Percentiles rank a stretch among this genome's conserved stretches.
phyloP scores from a whole-genome alignment of 2,888 invertebrate genomes.

The Xanthorhoe spadicearia region DNA sequence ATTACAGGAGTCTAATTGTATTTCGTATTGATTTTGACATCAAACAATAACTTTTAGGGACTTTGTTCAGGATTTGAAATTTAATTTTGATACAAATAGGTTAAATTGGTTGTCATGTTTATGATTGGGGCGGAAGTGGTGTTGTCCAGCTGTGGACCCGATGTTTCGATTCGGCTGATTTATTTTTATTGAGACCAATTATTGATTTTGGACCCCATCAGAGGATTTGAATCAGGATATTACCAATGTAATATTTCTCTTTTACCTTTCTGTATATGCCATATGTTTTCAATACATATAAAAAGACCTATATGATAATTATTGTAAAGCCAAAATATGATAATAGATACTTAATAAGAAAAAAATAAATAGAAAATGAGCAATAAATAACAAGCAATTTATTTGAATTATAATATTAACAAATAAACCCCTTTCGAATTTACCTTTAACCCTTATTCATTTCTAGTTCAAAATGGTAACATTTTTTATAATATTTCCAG shows the following conservation, averaged over 20 bases:
- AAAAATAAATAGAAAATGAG: neutral
- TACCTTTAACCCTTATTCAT: conserved; percentile 6
- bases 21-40: conserved; percentile 69
- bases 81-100: conserved; percentile 23
- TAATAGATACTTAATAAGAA: neutral
- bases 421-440: conserved; percentile 1
- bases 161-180: neutral
- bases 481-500: conserved; percentile 46
- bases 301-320: neutral
- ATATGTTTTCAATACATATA: no score
- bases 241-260: neutral
- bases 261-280: neutral
- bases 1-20: conserved; percentile 56
- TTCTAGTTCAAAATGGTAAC: conserved; percentile 31
- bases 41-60: conserved; percentile 48
- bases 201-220: neutral
- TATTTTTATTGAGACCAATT: neutral
- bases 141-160: neutral
- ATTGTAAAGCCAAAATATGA: neutral
- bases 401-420: no score
- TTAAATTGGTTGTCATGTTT: conserved; percentile 6
- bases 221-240: neutral
- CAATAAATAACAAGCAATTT: neutral
- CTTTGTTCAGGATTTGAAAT: conserved; percentile 26
- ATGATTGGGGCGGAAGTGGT: neutral